phyloP scores from a whole-genome alignment of 2,888 invertebrate genomes.

The Lasioglossum calceatum region DNA sequence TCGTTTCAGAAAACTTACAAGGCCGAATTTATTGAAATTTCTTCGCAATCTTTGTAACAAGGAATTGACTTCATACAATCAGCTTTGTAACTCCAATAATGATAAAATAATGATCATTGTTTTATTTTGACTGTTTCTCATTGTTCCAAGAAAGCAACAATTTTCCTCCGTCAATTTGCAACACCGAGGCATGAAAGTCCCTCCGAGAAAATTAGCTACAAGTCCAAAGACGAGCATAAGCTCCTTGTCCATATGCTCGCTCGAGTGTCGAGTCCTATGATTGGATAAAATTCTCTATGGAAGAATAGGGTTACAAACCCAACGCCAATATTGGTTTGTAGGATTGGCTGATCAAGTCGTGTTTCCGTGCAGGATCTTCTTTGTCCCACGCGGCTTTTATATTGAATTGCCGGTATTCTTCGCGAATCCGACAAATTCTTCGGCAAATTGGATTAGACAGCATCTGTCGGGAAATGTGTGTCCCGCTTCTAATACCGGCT shows the following conservation, averaged over 20 bases:
- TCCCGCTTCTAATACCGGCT: slow-evolving; percentile 8
- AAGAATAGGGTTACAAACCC: slow-evolving; percentile 65
- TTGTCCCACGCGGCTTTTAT: slow-evolving; percentile 72
- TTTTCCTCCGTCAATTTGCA: not conserved
- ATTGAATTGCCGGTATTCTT: slow-evolving; percentile 68
- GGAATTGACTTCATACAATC: too few relatives aligned
- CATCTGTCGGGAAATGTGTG: slow-evolving; percentile 39
- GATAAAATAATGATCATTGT: too few relatives aligned
- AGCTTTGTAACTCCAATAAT: too few relatives aligned
- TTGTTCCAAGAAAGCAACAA: not conserved
- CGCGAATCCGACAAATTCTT: slow-evolving; percentile 64
- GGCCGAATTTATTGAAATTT: too few relatives aligned
- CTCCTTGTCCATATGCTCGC: slow-evolving; percentile 41
- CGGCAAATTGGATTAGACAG: slow-evolving; percentile 70
- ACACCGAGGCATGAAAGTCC: not conserved
- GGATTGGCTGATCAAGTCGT: slow-evolving; percentile 73
- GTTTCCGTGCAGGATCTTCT: slow-evolving; percentile 68
- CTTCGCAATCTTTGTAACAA: too few relatives aligned
- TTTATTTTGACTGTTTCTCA: not conserved
- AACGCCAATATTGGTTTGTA: slow-evolving; percentile 72
- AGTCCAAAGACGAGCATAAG: slow-evolving; percentile 23
- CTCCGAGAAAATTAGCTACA: slow-evolving; percentile 23
- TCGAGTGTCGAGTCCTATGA: slow-evolving; percentile 63
- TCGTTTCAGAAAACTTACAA: too few relatives aligned
- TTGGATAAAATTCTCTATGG: slow-evolving; percentile 68